Evolutionary conservation across 2,113 vertebrate genomes (phyloP), one percentile per base, ranked within the genome.

Genomic region (Atlantisia rogersi): DNA sequence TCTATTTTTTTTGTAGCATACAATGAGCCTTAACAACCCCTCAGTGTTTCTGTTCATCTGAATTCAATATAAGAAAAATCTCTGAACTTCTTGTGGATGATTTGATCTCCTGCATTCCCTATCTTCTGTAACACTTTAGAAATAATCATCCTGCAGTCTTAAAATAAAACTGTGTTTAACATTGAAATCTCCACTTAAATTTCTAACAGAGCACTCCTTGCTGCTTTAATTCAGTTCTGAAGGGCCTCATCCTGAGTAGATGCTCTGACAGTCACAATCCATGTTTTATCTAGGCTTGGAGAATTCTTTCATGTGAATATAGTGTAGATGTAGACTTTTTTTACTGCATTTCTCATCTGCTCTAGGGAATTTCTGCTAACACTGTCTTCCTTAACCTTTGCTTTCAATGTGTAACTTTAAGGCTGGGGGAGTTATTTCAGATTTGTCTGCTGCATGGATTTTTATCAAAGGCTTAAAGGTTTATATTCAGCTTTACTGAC

Each of bases 151-250:
- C 46, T 32, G 19, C 7, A 59, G 40, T 86, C 60, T 81, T 90
- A 52, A 83, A 76, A 53, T 62, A 69, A 77, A 86, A 63, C 10
- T 75, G 60, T 62, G 48, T 87, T 91, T 92, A 82, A 75, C 82
- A 50, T 20, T 75, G 26, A 87, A 94, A 64, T 44, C 25, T 29
- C 18, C 39, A 64, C 62, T 92, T 58, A 71, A 60, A 87, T 88
- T 77, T 89, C 42, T 32, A 79, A 15, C 37, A 22, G 32, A 48
- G 28, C 31, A 60, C 15, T 87, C 29, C 52, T 82, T 91, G 35
- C 69, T 94, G 48, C 35, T 96, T 84, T 64, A 68, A 78, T 82
- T 95, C 26, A 14, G 10, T 89, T 95, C 65, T 89, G 83, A 91
- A 91, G 58, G 69, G 44, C 25, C 10, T 94, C 77, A 85, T 89